A percentile compares a stretch with the other conserved stretches of the same genome.
Evolutionary conservation across 2,113 vertebrate species (phyloP).

Genomic region (Misgurnus anguillicaudatus): DNA sequence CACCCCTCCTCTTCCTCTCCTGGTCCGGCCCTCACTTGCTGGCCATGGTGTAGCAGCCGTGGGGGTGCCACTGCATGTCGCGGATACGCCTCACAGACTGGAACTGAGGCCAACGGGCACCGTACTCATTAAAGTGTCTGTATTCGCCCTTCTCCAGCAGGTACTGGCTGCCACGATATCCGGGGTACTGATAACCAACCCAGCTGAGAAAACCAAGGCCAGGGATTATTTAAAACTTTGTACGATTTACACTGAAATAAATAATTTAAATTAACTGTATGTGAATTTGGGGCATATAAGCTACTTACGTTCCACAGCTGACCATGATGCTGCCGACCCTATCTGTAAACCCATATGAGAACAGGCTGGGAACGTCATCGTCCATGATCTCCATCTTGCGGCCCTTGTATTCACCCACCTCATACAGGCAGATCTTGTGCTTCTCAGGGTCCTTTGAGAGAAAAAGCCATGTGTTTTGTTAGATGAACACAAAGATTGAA

Average conservation of each 20-base stretch:
- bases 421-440: conserved; percentile 83
- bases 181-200: conserved; percentile 82
- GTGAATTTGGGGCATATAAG: too few relatives aligned
- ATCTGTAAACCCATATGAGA: conserved; percentile 81
- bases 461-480: not conserved
- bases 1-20: conserved; percentile 74
- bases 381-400: conserved; percentile 87
- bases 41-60: conserved; percentile 79
- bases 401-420: conserved; percentile 82
- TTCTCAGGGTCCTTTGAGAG: conserved; percentile 76
- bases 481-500: not conserved
- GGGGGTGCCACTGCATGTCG: conserved; percentile 83
- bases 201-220: conserved; percentile 60
- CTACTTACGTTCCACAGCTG: conserved; percentile 80
- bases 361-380: conserved; percentile 80
- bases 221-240: not conserved
- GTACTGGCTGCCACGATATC: conserved; percentile 83
- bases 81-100: conserved; percentile 81
- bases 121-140: conserved; percentile 82
- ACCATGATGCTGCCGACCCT: conserved; percentile 80
- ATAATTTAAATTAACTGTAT: too few relatives aligned
- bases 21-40: conserved; percentile 76
- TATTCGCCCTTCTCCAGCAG: conserved; percentile 82
- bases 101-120: conserved; percentile 76
- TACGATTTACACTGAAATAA: too few relatives aligned